Evolutionary conservation across 2,888 invertebrate genomes (phyloP), one percentile per base, ranked within the genome.

Genomic region (Drosophila rellima): DNA sequence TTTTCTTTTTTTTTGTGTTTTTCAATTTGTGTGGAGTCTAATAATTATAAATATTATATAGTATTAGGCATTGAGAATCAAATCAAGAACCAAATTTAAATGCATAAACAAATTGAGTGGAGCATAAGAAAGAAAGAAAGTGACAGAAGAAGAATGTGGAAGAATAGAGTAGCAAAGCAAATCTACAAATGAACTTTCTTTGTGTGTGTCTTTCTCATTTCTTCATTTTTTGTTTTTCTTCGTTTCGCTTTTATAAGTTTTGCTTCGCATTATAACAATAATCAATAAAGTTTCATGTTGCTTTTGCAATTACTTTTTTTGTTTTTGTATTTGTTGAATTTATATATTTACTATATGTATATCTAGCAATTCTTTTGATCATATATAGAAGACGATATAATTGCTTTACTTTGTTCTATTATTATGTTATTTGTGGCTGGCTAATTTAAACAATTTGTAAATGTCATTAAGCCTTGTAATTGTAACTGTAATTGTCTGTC

Each of bases 181-280:
- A 63, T 63, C 63, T 68, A 75, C 54, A 57, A 61, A 61, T 61
- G 55, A 72, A 60, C 37, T 15, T 47, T 47, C 65, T 68, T 3
- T 18, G 31, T 48, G 1, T 48, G 2, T 48, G n/a, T 23, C 50
- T 64, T 69, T 63, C 47, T 56, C 17, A 17, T 33, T 60, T 51
- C 13, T 54, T 61, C 23, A 26, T 26, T 13, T 18, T 55, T 69
- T 54, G 39, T 47, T 47, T 17, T 40, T 65, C 44, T 51, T 42
- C 55, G 50, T 33, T 65, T 60, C 31, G 59, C 54, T 56, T 39
- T 64, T 59, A 51, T 48, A 61, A 60, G 71, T 60, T 73, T 80
- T 89, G 82, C 90, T 90, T 90, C 82, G 90, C 90, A 89, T 90
- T 90, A 84, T 86, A 90, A 89, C 89, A 90, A 78, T 88, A 90